A percentile compares a stretch with the other conserved stretches of the same genome.
Conservation (phyloP, 1,140 invertebrate species). For the Aphelenchoides fujianensis region DNA sequence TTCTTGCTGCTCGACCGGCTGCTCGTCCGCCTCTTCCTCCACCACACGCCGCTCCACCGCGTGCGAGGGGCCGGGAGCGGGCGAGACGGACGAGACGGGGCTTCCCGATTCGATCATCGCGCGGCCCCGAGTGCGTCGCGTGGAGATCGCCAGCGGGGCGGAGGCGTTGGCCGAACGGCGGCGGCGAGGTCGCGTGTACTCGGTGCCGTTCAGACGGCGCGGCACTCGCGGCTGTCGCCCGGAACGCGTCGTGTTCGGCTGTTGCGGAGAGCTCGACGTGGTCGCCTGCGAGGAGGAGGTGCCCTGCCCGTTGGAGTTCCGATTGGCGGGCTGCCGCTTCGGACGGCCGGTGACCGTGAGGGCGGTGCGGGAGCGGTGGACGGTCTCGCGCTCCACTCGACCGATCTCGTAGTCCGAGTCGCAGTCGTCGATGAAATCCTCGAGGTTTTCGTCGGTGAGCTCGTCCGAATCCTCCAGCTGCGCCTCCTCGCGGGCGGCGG, state of each 20-base stretch:
- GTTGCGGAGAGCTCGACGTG: background rate
- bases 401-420: background rate
- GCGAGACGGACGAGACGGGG: background rate
- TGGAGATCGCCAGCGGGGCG: too few relatives aligned
- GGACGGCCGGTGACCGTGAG: conserved; percentile 12
- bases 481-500: background rate
- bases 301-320: background rate
- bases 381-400: background rate
- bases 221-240: background rate
- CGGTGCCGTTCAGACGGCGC: background rate
- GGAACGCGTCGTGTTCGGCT: background rate
- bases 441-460: background rate
- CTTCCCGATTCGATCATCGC: background rate
- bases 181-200: background rate
- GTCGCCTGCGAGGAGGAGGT: conserved; percentile 9
- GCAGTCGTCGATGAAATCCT: background rate
- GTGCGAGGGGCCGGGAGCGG: background rate
- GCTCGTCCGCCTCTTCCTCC: too few relatives aligned
- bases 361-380: background rate
- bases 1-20: too few relatives aligned
- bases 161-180: background rate
- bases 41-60: too few relatives aligned
- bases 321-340: background rate
- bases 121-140: background rate
- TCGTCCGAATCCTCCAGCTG: background rate